phyloP scores from a whole-genome alignment of 2,888 invertebrate species.

The Isoperla grammatica region DNA sequence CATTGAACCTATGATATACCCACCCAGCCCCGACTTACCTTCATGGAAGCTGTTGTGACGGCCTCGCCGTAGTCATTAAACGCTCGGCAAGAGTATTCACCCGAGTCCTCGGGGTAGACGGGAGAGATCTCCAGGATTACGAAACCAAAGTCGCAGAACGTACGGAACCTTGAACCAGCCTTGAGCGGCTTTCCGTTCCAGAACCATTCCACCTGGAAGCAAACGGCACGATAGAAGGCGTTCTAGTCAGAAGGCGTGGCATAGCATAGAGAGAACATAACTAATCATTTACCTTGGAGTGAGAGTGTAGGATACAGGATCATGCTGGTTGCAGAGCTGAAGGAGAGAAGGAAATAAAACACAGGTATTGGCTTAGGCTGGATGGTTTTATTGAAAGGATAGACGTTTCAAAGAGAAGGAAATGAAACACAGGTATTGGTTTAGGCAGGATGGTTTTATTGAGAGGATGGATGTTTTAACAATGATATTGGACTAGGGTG shows the following conservation, averaged over 20 bases:
- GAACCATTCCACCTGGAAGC: conserved; percentile 77
- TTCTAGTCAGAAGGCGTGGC: neutral
- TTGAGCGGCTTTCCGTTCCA: conserved; percentile 87
- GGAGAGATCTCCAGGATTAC: conserved; percentile 96
- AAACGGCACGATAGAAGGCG: neutral
- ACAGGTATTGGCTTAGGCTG: too few species aligned
- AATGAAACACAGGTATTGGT: too few species aligned
- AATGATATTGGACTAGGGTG: too few species aligned
- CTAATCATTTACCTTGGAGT: neutral
- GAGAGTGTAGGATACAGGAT: too few species aligned
- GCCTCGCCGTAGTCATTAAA: conserved; percentile 86
- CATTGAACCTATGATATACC: too few species aligned
- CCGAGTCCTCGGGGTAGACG: conserved; percentile 93
- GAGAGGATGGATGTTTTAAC: too few species aligned
- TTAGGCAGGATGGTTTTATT: too few species aligned
- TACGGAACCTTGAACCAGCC: conserved; percentile 88
- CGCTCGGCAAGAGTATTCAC: conserved; percentile 85
- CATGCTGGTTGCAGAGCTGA: too few species aligned
- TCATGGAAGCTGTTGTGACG: conserved; percentile 83
- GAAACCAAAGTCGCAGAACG: conserved; percentile 97
- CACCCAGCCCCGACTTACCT: too few species aligned
- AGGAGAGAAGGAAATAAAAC: too few species aligned
- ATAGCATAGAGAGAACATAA: neutral
- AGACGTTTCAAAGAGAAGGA: too few species aligned
- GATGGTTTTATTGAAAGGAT: too few species aligned